phyloP scores from a whole-genome alignment of 2,888 invertebrate genomes.

The Synergus umbraculus region DNA sequence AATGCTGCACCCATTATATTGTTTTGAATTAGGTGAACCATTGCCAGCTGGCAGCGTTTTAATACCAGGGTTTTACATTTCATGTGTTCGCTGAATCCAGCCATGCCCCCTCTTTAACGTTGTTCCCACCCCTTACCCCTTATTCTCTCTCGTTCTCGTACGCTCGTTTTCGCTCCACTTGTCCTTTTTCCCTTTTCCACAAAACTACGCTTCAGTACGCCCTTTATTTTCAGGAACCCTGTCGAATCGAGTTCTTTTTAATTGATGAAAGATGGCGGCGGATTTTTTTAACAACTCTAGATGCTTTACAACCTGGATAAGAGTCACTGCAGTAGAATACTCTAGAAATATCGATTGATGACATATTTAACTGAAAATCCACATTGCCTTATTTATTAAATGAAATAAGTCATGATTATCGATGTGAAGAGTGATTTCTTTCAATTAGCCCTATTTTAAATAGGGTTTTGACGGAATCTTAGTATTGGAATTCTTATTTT shows the following conservation, averaged over 20 bases:
- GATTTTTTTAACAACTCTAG: slow-evolving; percentile 10
- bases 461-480: too few relatives aligned
- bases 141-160: slow-evolving; percentile 43
- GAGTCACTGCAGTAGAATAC: background rate
- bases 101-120: slow-evolving; percentile 50
- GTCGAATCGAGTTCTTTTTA: slow-evolving; percentile 70
- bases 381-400: background rate
- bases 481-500: too few relatives aligned
- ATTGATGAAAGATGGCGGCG: slow-evolving; percentile 60
- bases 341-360: background rate
- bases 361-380: background rate
- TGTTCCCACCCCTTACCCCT: slow-evolving; percentile 31
- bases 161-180: slow-evolving; percentile 45
- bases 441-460: too few relatives aligned
- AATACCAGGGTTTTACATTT: slow-evolving; percentile 73
- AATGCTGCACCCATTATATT: slow-evolving; percentile 70
- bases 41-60: slow-evolving; percentile 63
- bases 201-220: slow-evolving; percentile 67
- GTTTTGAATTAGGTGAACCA: slow-evolving; percentile 70
- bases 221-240: slow-evolving; percentile 69
- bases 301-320: background rate
- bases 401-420: too few relatives aligned
- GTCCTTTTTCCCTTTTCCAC: slow-evolving; percentile 58
- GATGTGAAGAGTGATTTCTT: too few relatives aligned
- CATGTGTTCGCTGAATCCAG: slow-evolving; percentile 61